Conservation (phyloP, 2,113 vertebrate species). For the Nestor notabilis region DNA sequence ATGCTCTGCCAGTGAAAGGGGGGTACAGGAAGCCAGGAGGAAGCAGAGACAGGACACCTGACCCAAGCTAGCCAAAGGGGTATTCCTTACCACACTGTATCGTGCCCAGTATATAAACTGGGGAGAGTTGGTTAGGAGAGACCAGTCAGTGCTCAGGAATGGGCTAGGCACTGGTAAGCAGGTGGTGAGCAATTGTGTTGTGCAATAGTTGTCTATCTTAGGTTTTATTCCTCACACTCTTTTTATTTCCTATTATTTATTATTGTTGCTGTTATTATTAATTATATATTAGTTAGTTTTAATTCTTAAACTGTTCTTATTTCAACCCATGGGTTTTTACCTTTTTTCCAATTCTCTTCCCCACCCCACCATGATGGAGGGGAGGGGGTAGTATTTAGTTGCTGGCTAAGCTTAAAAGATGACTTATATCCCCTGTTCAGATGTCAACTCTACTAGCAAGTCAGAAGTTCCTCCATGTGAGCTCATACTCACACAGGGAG, state of each 20-base stretch:
- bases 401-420: background rate
- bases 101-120: background rate
- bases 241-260: background rate
- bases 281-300: background rate
- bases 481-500: background rate
- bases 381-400: background rate
- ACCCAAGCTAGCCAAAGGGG: background rate
- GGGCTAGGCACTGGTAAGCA: background rate
- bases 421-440: background rate
- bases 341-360: background rate
- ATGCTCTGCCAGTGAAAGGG: background rate
- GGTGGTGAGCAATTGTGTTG: background rate
- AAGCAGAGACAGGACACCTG: background rate
- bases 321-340: background rate
- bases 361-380: background rate
- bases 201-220: background rate
- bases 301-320: background rate
- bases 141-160: background rate
- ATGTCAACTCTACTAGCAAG: background rate
- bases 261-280: background rate
- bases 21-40: background rate
- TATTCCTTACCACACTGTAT: background rate
- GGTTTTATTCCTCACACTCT: background rate
- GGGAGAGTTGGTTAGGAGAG: background rate
- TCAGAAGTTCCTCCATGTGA: background rate